Base-by-base conservation (phyloP, 2,797 vertebrate species). In the Semotilus atromaculatus region DNA sequence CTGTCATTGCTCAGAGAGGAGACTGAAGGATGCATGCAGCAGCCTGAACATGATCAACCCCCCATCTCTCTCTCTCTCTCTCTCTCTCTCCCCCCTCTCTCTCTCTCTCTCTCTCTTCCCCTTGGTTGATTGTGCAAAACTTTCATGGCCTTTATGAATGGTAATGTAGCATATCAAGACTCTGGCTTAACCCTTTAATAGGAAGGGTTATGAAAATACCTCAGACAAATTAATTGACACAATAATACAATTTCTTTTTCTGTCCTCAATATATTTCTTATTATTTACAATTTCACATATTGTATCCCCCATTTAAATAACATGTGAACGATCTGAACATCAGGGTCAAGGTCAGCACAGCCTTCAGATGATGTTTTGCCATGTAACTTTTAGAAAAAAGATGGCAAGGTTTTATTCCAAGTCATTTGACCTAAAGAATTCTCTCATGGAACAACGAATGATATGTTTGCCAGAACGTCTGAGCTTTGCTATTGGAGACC, bases 21-120 rank as follows among this genome's bases (percentile, higher is more conserved):
- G 29, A 53, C 23, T 67, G 72, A 76, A 67, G 72, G 45, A 68
- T 76, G 60, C 45, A 14, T 83, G 62, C 43, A 66, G 23, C 16
- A 77, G 72, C 13, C 36, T 40, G 62, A 75, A 70, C 76, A 62
- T 72, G 55, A 31, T 18, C 66, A 8, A 2, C 31, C 26, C 11
- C 29, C 58, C 29, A 4, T 60, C 13, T 26, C 40, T 31, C 7
- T 60, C 13, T 26, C 34, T 38, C n/a, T 64, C 13, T 38, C 16
- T 29, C 76, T 34, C 40, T 31, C 10, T 48, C 55, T 79, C 60
- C 7, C 40, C 4, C 14, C 55, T 40, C 23, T 43, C 58, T 48
- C 60, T 34, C 62, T 51, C 62, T 19, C 66, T 36, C 14, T 19
- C 9, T 38, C 26, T n/a, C 51, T 38, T 13, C 11, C 8, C 18